Evolutionary conservation across 2,888 invertebrate genomes (phyloP).

Genomic region (Zhuqinia jingwanae): DNA sequence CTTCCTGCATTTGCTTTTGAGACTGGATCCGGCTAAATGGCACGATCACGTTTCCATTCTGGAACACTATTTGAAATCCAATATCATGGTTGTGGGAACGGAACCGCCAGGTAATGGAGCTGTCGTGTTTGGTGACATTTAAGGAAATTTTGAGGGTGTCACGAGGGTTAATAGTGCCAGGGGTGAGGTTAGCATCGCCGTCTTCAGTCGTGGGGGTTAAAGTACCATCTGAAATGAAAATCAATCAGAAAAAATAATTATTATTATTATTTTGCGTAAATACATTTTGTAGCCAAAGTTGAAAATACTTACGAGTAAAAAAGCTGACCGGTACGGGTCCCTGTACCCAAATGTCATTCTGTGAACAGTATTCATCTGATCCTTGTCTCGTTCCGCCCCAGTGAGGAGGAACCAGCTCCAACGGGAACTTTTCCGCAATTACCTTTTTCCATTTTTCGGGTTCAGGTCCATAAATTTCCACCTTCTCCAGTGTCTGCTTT

Average conservation of each 20-base stretch:
- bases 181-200: slow-evolving; percentile 12
- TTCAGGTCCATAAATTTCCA: slow-evolving; percentile 65
- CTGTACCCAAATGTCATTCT: slow-evolving; percentile 62
- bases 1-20: slow-evolving; percentile 61
- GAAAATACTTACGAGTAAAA: slow-evolving; percentile 57
- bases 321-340: slow-evolving; percentile 53
- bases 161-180: slow-evolving; percentile 54
- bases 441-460: slow-evolving; percentile 67
- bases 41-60: slow-evolving; percentile 7
- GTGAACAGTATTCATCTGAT: slow-evolving; percentile 62
- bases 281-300: not conserved
- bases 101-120: slow-evolving; percentile 61
- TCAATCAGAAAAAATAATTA: too few species aligned
- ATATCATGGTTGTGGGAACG: slow-evolving; percentile 56
- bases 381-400: slow-evolving; percentile 70
- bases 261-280: slow-evolving; percentile 4
- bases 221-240: slow-evolving; percentile 27
- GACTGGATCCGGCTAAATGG: slow-evolving; percentile 50
- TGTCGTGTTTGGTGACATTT: slow-evolving; percentile 45
- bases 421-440: slow-evolving; percentile 47
- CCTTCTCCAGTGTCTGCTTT: slow-evolving; percentile 66
- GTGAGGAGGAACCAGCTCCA: slow-evolving; percentile 48
- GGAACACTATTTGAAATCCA: slow-evolving; percentile 51
- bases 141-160: slow-evolving; percentile 47
- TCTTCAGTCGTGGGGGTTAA: not conserved